Conservation (phyloP, 2,113 vertebrate species). For the Gobiocypris rarus region DNA sequence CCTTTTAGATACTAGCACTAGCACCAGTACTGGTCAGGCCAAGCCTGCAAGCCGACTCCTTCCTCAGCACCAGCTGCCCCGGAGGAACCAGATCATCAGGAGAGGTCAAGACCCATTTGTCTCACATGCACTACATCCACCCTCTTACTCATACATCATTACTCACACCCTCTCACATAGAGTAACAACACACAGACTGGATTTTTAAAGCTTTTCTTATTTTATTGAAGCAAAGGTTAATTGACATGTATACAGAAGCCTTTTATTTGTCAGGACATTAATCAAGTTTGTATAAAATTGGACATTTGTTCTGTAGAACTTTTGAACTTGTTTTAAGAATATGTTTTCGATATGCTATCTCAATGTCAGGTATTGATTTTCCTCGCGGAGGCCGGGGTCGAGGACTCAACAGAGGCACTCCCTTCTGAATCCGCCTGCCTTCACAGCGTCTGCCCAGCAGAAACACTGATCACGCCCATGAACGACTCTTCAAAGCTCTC, state of each 20-base stretch:
- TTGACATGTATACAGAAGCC: slow-evolving; percentile 31
- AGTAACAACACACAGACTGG: not conserved
- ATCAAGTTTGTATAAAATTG: not conserved
- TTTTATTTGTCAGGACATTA: not conserved
- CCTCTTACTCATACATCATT: not conserved
- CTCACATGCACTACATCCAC: not conserved
- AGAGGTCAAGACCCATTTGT: slow-evolving; percentile 62
- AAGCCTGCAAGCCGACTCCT: slow-evolving; percentile 74
- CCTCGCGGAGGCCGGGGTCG: slow-evolving; percentile 81
- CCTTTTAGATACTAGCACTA: slow-evolving; percentile 83
- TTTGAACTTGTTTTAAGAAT: too few species aligned
- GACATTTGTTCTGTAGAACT: too few species aligned
- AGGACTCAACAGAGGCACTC: slow-evolving; percentile 81
- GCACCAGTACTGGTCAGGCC: slow-evolving; percentile 77
- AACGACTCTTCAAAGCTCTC: not conserved
- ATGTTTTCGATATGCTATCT: not conserved
- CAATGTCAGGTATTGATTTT: slow-evolving; percentile 71
- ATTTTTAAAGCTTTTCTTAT: not conserved
- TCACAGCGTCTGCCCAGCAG: slow-evolving; percentile 14
- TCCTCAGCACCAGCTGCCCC: slow-evolving; percentile 75
- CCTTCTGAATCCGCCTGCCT: slow-evolving; percentile 66
- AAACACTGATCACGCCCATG: not conserved
- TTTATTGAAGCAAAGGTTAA: slow-evolving; percentile 47
- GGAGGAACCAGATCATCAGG: slow-evolving; percentile 77
- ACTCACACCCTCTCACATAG: not conserved